Evolutionary conservation across 1,140 invertebrate species (phyloP).

Genomic region (Venturia canescens): DNA sequence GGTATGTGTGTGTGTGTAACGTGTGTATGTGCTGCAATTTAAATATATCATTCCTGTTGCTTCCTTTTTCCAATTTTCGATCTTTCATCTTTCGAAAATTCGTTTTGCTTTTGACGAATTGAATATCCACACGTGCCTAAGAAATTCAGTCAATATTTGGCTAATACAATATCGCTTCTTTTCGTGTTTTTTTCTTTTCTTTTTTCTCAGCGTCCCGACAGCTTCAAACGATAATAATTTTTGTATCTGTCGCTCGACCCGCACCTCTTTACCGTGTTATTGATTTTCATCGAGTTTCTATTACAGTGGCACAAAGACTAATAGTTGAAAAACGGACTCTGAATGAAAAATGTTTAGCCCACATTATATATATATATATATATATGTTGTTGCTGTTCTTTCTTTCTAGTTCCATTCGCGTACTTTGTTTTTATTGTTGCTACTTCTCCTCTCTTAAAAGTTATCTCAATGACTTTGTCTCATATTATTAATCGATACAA

Average conservation of each 20-base stretch:
- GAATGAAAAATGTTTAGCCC: slow-evolving; percentile 8
- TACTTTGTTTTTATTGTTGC: not conserved
- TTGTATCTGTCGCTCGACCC: not conserved
- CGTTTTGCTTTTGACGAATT: slow-evolving; percentile 19
- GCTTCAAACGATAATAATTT: not conserved
- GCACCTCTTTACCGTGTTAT: not conserved
- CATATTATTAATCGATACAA: slow-evolving; percentile 3
- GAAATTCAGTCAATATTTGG: slow-evolving; percentile 50
- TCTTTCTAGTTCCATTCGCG: not conserved
- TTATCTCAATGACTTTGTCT: not conserved
- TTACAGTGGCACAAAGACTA: slow-evolving; percentile 33
- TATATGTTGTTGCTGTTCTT: not conserved
- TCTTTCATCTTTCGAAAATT: slow-evolving; percentile 7
- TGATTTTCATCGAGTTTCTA: not conserved
- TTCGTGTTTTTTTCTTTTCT: not conserved
- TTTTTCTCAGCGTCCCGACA: slow-evolving; percentile 27
- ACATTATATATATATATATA: not conserved
- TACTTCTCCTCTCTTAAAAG: slow-evolving; percentile 3
- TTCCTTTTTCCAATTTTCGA: slow-evolving; percentile 5
- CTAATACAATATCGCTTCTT: slow-evolving; percentile 36
- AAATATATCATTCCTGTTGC: not conserved
- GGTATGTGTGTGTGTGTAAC: not conserved
- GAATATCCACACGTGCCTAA: slow-evolving; percentile 13
- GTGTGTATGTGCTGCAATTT: slow-evolving; percentile 22
- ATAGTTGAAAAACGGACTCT: slow-evolving; percentile 13